A percentile compares a stretch with the other conserved stretches of the same genome.
These are phyloP conservation scores for Eretmocerus hayati DNA, from an alignment of 2,888 invertebrate genomes.

Conservation along the genomic window DNA sequence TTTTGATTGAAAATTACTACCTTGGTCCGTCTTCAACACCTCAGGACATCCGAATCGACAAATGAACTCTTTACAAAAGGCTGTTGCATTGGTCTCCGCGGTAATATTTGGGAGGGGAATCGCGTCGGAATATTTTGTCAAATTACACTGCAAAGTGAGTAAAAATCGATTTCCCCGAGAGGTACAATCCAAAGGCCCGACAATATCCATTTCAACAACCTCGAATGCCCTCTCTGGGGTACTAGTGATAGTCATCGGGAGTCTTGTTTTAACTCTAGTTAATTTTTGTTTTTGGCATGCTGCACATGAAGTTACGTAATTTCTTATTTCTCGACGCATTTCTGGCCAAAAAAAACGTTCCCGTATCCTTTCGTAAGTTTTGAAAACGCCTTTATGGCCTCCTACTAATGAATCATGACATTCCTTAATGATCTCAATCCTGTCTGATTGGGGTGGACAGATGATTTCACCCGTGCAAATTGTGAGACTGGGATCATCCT, in stretches of 20 bases:
- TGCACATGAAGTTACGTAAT: background rate
- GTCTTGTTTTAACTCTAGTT: background rate
- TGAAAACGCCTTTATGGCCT: constrained; percentile 11
- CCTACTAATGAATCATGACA: background rate
- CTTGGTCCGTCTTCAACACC: background rate
- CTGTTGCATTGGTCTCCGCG: background rate
- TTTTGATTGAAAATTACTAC: background rate
- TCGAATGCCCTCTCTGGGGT: background rate
- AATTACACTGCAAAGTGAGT: background rate
- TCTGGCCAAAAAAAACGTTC: background rate
- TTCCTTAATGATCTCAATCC: background rate
- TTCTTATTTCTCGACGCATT: background rate
- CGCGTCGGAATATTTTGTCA: background rate
- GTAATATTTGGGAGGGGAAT: background rate
- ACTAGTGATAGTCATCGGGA: background rate
- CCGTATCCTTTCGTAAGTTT: constrained; percentile 11
- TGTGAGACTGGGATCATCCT: background rate
- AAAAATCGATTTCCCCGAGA: background rate
- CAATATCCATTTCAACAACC: background rate
- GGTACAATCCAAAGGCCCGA: background rate
- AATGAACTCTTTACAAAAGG: background rate
- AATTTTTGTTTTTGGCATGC: background rate
- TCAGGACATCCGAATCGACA: background rate
- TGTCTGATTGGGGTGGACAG: background rate
- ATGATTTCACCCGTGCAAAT: background rate